Evolutionary conservation across 1,140 invertebrate genomes (phyloP), one percentile per base, ranked within the genome.

Genomic region (Zaprionus ornatus): DNA sequence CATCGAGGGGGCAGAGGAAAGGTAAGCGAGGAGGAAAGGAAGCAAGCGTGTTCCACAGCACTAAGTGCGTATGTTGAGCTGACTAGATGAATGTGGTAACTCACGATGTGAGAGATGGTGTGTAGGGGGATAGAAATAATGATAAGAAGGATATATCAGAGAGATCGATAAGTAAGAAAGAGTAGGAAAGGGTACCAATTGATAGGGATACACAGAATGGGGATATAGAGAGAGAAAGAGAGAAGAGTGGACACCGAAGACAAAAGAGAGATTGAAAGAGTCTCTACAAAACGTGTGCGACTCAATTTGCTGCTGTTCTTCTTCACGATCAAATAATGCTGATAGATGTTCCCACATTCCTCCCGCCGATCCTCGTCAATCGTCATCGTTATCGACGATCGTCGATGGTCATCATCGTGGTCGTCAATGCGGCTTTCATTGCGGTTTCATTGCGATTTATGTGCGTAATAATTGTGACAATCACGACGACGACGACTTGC

Each of bases 391-490:
- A 64, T 73, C 61, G 74, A 35, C 62, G 67, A 70, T 64, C 61
- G 71, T 48, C 71, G 64, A 74, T 75, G 64, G 63, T 72, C 73
- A 68, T 71, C 59, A 61, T 63, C 56, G 54, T 56, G 32, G 35
- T 66, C 57, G 35, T 63, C 59, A 45, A 63, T 55, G 48, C 25
- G 9, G 59, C 42, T 63, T 52, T 69, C 23, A 77, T 52, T 80
- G 77, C 62, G 68, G 68, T 77, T 88, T 80, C 71, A 88, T 84
- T 80, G 80, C 88, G 79, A 91, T 91, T 91, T 91, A 91, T 91
- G 84, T 91, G 88, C 88, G 88, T 91, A 91, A 91, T 91, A 91
- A 91, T 85, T 91, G 88, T 88, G 88, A 91, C 88, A 91, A 91
- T 88, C 80, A 82, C 74, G 74, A 72, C 77, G 79, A 87, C 57